phyloP scores from a whole-genome alignment of 2,113 vertebrate species.

The Myiozetetes cayanensis region DNA sequence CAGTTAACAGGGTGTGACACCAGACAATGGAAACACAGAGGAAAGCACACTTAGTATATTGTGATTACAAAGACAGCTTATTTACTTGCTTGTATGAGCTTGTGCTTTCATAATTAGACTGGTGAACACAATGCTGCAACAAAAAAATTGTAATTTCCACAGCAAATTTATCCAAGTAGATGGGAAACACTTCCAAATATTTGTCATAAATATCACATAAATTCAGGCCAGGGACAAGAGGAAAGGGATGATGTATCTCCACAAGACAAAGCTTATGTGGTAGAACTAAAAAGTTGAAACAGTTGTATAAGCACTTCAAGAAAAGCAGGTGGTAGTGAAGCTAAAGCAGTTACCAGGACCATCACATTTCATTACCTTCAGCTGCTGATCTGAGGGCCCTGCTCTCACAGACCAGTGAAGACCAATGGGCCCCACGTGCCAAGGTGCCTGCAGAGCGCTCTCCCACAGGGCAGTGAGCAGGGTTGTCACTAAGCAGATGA shows the following conservation, averaged over 20 bases:
- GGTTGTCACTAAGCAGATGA: not conserved
- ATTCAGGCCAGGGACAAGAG: not conserved
- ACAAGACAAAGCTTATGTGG: not conserved
- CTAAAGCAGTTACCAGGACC: not conserved
- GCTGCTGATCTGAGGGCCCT: not conserved
- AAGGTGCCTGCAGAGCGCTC: not conserved
- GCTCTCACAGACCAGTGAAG: not conserved
- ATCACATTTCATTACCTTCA: not conserved
- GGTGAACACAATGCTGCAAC: not conserved
- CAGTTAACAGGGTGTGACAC: not conserved
- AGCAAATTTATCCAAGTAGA: not conserved
- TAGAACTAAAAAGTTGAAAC: not conserved
- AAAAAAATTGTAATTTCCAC: not conserved
- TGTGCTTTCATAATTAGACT: not conserved
- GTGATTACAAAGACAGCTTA: not conserved
- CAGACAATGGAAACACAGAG: not conserved
- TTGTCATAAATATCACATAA: not conserved
- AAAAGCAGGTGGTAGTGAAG: not conserved
- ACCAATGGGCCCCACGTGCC: fast-evolving
- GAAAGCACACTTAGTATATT: not conserved
- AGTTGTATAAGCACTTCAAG: not conserved
- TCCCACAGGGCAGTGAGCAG: not conserved
- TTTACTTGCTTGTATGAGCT: not conserved
- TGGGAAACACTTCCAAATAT: not conserved
- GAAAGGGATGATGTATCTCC: not conserved